These are phyloP conservation scores for Kryphioiulus occultus DNA, from an alignment of 2,888 invertebrate species.

Conservation along the genomic window DNA sequence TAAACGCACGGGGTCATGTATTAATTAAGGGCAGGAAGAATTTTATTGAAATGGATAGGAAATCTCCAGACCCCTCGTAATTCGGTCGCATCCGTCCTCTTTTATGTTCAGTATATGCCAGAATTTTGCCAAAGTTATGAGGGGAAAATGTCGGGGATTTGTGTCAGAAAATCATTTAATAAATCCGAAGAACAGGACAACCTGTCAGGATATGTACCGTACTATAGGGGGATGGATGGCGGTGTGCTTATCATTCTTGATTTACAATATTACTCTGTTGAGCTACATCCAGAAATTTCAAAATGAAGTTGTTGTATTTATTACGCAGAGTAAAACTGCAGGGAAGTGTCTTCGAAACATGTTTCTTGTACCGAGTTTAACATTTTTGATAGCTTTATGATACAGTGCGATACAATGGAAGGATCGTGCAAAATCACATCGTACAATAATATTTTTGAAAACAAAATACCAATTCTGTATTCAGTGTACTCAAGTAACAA, in stretches of 20 bases:
- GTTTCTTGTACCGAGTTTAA: too few species aligned
- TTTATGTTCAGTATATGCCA: background rate
- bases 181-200: background rate
- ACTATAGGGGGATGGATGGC: background rate
- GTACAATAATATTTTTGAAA: too few species aligned
- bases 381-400: too few species aligned
- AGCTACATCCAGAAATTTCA: background rate
- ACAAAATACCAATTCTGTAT: too few species aligned
- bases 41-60: constrained; percentile 35
- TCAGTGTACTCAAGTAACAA: too few species aligned
- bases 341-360: too few species aligned
- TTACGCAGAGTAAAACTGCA: too few species aligned
- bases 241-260: background rate
- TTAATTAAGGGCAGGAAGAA: constrained; percentile 35
- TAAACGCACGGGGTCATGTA: constrained; percentile 9
- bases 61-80: background rate
- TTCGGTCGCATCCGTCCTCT: background rate
- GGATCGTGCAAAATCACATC: too few species aligned
- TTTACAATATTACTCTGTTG: background rate
- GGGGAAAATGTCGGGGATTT: background rate
- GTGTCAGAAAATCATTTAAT: background rate
- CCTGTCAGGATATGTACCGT: too few species aligned
- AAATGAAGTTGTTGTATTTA: background rate
- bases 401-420: too few species aligned
- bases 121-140: background rate